Evolutionary conservation across 2,888 invertebrate species (phyloP).

Genomic region (Polia nebulosa): DNA sequence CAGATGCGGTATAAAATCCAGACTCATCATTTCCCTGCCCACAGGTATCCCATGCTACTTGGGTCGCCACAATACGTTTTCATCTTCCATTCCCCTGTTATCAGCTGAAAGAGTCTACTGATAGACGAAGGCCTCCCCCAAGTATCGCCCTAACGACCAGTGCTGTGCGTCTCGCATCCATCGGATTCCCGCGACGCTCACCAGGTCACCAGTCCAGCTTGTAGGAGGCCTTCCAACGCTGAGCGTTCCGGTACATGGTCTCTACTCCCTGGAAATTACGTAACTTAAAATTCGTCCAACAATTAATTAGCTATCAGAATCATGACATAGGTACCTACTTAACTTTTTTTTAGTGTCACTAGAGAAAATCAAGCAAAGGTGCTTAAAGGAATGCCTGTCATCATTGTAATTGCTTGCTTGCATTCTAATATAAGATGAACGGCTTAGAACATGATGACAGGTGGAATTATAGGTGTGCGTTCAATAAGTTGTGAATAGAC

Average conservation of each 20-base stretch:
- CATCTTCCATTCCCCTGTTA: too few species aligned
- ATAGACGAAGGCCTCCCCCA: too few species aligned
- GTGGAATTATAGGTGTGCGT: constrained; percentile 46
- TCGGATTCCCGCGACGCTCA: too few species aligned
- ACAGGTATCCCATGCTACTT: too few species aligned
- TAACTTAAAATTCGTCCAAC: too few species aligned
- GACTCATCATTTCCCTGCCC: too few species aligned
- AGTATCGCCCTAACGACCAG: too few species aligned
- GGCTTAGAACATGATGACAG: constrained; percentile 39
- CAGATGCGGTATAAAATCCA: too few species aligned
- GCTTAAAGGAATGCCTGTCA: constrained; percentile 32
- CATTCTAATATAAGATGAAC: constrained; percentile 33
- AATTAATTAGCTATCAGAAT: background rate
- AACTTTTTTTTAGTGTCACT: constrained; percentile 5
- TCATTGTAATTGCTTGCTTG: constrained; percentile 41
- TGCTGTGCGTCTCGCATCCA: too few species aligned
- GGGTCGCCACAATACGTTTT: too few species aligned
- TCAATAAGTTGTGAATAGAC: constrained; percentile 24
- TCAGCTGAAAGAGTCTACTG: too few species aligned
- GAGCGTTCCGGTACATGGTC: background rate
- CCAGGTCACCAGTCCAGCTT: background rate
- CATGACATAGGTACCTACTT: background rate
- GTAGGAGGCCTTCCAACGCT: background rate
- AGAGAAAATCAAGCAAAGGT: constrained; percentile 32
- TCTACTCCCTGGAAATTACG: too few species aligned